These are phyloP conservation scores for Sprattus sprattus DNA, from an alignment of 2,113 vertebrate genomes.

Conservation along the genomic window DNA sequence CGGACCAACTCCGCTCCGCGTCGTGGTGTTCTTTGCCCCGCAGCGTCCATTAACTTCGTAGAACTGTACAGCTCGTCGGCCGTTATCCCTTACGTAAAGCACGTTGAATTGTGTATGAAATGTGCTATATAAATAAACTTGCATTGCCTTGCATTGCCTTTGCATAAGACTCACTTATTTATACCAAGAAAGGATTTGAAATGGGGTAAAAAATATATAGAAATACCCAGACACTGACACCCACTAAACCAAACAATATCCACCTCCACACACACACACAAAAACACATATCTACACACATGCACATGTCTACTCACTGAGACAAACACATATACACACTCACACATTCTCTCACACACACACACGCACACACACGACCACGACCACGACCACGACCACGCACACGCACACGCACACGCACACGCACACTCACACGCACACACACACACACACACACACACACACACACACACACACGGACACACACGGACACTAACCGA, in stretches of 20 bases:
- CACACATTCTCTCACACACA: background rate
- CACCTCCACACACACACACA: background rate
- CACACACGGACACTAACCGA: slow-evolving; percentile 73
- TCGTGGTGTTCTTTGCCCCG: too few species aligned
- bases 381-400: too few species aligned
- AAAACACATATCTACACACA: background rate
- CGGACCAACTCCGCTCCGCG: too few species aligned
- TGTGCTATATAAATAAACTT: too few species aligned
- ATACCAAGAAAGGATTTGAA: background rate
- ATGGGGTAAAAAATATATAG: background rate
- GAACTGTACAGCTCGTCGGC: too few species aligned
- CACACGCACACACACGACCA: background rate
- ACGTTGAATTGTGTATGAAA: too few species aligned
- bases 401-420: background rate
- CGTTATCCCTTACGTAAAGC: too few species aligned
- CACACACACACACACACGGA: background rate
- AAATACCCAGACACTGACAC: background rate
- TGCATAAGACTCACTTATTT: background rate
- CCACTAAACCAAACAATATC: background rate
- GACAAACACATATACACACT: background rate
- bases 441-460: background rate
- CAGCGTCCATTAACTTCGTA: too few species aligned
- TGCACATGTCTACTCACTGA: background rate
- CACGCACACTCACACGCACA: background rate
- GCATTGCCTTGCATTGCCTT: too few species aligned